Base-by-base conservation (phyloP, 37 sponge, comb jelly and placozoan genomes). In the Tethya wilhelma region DNA sequence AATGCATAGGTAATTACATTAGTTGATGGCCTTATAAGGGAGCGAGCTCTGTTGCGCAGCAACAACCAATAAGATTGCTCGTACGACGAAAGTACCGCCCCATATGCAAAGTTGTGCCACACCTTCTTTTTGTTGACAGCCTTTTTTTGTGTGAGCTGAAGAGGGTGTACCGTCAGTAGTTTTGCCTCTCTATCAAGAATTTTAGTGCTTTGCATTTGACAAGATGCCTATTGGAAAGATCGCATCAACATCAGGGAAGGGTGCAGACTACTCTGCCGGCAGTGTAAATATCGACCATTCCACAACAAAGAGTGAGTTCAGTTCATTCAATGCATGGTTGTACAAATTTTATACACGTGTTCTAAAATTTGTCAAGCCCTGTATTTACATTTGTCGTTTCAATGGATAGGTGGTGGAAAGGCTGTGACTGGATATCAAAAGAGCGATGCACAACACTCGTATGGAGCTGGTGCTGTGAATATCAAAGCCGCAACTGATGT, bases 171-270 rank as follows among this genome's bases (percentile, higher is more conserved):
- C n/a, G n/a, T n/a, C n/a, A n/a, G n/a, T n/a, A n/a, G n/a, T n/a
- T n/a, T n/a, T n/a, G 36, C 67, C 14, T 36, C 67, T 19, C 38
- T 32, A 67, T 49, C 53, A 49, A 49, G 53, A n/a, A n/a, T n/a
- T n/a, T n/a, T n/a, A n/a, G n/a, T n/a, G n/a, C n/a, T n/a, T n/a
- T n/a, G n/a, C n/a, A 59, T 31, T 41, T 20, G 8, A 26, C 19
- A 80, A 65, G 29, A 94, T 94, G 94, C 94, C 94, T 56, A 94
- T 94, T 38, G 94, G 94, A 80, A 94, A 84, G 90, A 79, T 94
- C 25, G 56, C 57, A 5, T 22, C 17, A 0, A 64, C 76, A 20
- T 43, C 94, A 3, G 94, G 90, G 23, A 94, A 94, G 71, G 94
- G 94, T 1, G 94, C 81, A 32, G 90, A 94, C 68, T 94, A 94